A percentile compares a stretch with the other conserved stretches of the same genome.
phyloP scores from a whole-genome alignment of 2,113 vertebrate genomes.

The Tursiops truncatus region DNA sequence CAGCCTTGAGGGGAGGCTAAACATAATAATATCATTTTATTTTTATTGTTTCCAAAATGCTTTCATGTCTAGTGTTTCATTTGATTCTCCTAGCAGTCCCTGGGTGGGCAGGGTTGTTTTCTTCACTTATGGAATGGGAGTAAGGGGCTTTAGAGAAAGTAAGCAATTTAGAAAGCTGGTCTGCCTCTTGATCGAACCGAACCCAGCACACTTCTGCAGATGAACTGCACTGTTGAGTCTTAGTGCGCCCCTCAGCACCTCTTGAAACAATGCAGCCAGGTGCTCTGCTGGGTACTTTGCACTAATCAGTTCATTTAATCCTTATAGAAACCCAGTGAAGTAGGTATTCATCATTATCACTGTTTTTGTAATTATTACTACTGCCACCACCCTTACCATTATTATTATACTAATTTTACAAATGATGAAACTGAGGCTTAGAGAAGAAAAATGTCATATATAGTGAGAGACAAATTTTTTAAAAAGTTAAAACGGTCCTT shows the following conservation, averaged over 20 bases:
- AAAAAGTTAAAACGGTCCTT: neutral
- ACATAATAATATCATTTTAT: neutral
- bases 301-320: neutral
- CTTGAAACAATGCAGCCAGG: neutral
- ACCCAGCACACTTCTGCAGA: neutral
- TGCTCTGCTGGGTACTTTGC: neutral
- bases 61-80: neutral
- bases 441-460: neutral
- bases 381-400: neutral
- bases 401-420: neutral
- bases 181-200: neutral
- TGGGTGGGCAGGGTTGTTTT: neutral
- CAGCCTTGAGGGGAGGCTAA: neutral
- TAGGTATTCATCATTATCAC: neutral
- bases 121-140: neutral
- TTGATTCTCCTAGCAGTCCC: neutral
- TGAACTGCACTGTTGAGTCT: too few species aligned
- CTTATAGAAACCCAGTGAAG: neutral
- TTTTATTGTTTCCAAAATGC: slow-evolving; percentile 23
- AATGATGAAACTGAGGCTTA: neutral
- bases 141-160: neutral
- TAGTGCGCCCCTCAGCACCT: neutral
- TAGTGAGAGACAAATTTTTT: neutral
- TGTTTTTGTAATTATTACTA: neutral
- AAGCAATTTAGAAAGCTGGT: slow-evolving; percentile 1